These are phyloP conservation scores for Eupeodes latifasciatus DNA, from an alignment of 2,888 invertebrate genomes.

Conservation along the genomic window DNA sequence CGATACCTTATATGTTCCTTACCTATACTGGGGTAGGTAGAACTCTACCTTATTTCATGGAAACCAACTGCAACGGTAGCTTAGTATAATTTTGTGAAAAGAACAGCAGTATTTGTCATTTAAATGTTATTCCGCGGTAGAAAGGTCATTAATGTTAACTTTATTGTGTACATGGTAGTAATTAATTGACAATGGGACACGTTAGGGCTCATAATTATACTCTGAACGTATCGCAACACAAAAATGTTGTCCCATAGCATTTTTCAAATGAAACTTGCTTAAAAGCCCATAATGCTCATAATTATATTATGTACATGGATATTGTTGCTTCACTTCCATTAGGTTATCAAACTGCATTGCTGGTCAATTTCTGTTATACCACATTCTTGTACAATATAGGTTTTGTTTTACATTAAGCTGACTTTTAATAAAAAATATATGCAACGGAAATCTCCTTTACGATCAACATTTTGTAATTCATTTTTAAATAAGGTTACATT, in stretches of 20 bases:
- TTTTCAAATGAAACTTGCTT: slow-evolving; percentile 5
- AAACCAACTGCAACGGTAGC: neutral
- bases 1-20: neutral
- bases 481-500: too few relatives aligned
- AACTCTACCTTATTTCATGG: slow-evolving; percentile 6
- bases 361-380: neutral
- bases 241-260: slow-evolving; percentile 1
- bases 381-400: neutral
- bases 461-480: too few relatives aligned
- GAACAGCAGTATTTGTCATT: slow-evolving; percentile 12
- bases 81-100: slow-evolving; percentile 35
- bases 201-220: slow-evolving; percentile 1
- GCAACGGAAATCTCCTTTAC: too few relatives aligned
- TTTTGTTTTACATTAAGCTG: too few relatives aligned
- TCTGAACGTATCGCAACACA: neutral
- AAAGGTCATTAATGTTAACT: slow-evolving; percentile 59
- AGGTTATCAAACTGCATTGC: neutral
- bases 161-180: neutral
- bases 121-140: slow-evolving; percentile 22
- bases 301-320: too few relatives aligned
- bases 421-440: too few relatives aligned
- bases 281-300: too few relatives aligned
- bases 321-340: neutral
- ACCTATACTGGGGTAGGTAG: neutral
- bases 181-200: neutral